Evolutionary conservation across 2,888 invertebrate genomes (phyloP).

Genomic region (Amphipoea oculea): DNA sequence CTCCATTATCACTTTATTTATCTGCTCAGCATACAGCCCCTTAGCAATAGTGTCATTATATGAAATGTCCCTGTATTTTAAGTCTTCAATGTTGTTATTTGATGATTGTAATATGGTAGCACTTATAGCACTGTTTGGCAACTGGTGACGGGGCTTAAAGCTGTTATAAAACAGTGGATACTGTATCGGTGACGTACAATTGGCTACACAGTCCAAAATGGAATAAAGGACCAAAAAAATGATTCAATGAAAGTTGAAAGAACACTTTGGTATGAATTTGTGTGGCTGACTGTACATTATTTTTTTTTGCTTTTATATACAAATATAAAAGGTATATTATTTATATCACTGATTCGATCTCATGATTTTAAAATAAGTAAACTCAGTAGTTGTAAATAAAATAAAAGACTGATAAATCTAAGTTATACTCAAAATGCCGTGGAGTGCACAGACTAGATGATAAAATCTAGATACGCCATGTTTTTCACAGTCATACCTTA

Average conservation of each 20-base stretch:
- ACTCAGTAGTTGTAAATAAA: conserved; percentile 55
- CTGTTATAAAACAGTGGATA: conserved; percentile 64
- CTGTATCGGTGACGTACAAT: conserved; percentile 52
- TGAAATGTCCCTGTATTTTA: conserved; percentile 63
- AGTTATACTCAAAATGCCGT: conserved; percentile 49
- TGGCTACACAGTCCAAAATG: conserved; percentile 40
- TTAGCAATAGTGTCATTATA: conserved; percentile 47
- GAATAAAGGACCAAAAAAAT: conserved; percentile 17
- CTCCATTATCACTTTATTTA: neutral
- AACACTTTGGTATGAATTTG: conserved; percentile 11
- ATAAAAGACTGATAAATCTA: conserved; percentile 42
- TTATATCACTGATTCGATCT: conserved; percentile 41
- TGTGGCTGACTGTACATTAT: conserved; percentile 56
- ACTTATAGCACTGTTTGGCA: conserved; percentile 82
- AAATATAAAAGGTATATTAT: conserved; percentile 36
- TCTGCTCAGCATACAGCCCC: neutral
- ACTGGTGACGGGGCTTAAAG: conserved; percentile 83
- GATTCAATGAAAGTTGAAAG: neutral
- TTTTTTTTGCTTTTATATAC: conserved; percentile 44
- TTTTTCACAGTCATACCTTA: neutral
- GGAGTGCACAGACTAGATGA: conserved; percentile 56
- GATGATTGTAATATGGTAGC: conserved; percentile 79
- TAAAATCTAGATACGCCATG: conserved; percentile 62
- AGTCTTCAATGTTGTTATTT: conserved; percentile 73
- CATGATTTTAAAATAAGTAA: conserved; percentile 13